Evolutionary conservation across 2,888 invertebrate species (phyloP).

Genomic region (Craniophora ligustri): DNA sequence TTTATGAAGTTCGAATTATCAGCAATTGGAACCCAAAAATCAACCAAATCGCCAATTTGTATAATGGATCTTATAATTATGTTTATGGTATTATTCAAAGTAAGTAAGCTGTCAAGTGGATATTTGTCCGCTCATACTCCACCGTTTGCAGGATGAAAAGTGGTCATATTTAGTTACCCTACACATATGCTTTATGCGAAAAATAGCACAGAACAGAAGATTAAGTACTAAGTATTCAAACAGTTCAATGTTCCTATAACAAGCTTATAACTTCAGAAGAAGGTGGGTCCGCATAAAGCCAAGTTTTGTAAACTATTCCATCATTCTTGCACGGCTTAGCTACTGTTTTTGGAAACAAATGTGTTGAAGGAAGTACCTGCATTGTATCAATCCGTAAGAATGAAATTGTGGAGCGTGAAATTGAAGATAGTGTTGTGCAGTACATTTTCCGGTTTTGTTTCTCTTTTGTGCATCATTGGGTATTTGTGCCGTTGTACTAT

Average conservation of each 20-base stretch:
- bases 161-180: no score
- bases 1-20: constrained; percentile 13
- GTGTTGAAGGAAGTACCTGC: constrained; percentile 20
- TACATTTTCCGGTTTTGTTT: constrained; percentile 59
- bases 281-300: neutral
- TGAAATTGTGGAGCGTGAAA: constrained; percentile 62
- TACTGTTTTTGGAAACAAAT: constrained; percentile 32
- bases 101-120: no score
- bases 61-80: no score
- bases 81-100: no score
- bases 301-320: constrained; percentile 35
- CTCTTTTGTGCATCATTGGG: constrained; percentile 66
- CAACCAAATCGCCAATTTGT: no score
- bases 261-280: constrained; percentile 22
- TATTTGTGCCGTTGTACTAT: constrained; percentile 60
- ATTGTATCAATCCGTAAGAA: constrained; percentile 48
- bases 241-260: constrained; percentile 18
- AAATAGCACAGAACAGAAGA: no score
- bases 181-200: no score
- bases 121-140: no score
- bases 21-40: constrained; percentile 12
- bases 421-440: constrained; percentile 62
- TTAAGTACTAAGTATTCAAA: no score
- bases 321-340: constrained; percentile 14
- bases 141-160: no score